Evolutionary conservation across 2,113 vertebrate genomes (phyloP).

Genomic region (Toxotes chatareus): DNA sequence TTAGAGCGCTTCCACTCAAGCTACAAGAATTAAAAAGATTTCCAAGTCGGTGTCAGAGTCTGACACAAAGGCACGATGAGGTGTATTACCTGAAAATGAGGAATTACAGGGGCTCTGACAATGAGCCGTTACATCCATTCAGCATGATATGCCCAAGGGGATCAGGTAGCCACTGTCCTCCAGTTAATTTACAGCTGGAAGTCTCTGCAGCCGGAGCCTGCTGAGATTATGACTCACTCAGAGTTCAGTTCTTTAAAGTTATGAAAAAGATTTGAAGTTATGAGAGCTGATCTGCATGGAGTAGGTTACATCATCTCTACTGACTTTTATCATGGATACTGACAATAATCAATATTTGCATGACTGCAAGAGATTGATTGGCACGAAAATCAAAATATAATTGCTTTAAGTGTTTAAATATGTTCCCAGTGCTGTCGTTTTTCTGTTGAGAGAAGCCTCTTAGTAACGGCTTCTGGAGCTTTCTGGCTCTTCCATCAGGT

Average conservation of each 20-base stretch:
- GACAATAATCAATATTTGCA: too few species aligned
- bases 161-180: constrained; percentile 28
- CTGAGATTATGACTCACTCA: background rate
- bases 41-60: constrained; percentile 37
- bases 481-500: too few species aligned
- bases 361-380: too few species aligned
- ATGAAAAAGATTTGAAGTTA: background rate
- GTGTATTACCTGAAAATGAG: constrained; percentile 59
- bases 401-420: too few species aligned
- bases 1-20: constrained; percentile 35
- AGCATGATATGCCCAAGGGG: constrained; percentile 12
- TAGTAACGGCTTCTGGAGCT: background rate
- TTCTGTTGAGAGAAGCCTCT: background rate
- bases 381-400: too few species aligned
- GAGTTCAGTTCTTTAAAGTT: background rate
- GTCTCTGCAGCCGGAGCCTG: background rate
- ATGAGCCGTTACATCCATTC: constrained; percentile 47
- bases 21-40: constrained; percentile 53
- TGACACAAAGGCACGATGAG: constrained; percentile 31
- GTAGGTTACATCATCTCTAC: too few species aligned
- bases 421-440: background rate
- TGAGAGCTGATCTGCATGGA: too few species aligned
- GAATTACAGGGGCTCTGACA: constrained; percentile 25
- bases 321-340: too few species aligned
- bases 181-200: background rate